Base-by-base conservation (phyloP, 2,888 invertebrate species). In the Spisula solida region DNA sequence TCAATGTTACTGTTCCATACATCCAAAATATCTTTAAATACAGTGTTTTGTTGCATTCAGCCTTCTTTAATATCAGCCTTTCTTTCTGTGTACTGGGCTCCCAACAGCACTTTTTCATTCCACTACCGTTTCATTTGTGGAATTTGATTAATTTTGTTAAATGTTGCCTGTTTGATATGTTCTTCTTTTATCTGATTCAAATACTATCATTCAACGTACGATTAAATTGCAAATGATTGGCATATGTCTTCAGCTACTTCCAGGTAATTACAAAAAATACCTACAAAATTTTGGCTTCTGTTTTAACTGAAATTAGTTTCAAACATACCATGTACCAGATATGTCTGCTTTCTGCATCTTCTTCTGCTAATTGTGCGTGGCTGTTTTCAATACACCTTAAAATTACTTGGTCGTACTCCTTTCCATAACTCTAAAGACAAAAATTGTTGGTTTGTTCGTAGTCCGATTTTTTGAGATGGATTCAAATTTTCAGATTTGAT, bases 311-410 rank as follows among this genome's bases (percentile, higher is more conserved):
- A 66, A 25, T 66, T 25, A 25, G 60, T 66, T 66, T 25, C n/a
- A 66, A 66, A 66, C n/a, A 25, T 25, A 66, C 60, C n/a, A 25
- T 25, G 25, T 66, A 66, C 60, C n/a, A 25, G 60, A n/a, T 66
- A 66, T n/a, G 25, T 66, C 60, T 66, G 60, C 60, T 25, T 66
- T 66, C 60, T 66, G 60, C 60, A 66, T 66, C 60, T 25, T 66
- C 25, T 66, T 66, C 60, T 25, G 25, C 25, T 66, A 66, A 66
- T 66, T 66, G 25, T 66, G 25, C 60, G 10, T 66, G 60, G 20
- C 60, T 66, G 60, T n/a, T 66, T 66, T 66, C 60, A 66, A 25
- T 66, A 25, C 25, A 66, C 60, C 60, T 66, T 66, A 66, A n/a
- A 66, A 66, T 66, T 66, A 25, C 25, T 25, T 66, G 25, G n/a